Evolutionary conservation across 2,888 invertebrate species (phyloP).

Genomic region (Andrena camellia): DNA sequence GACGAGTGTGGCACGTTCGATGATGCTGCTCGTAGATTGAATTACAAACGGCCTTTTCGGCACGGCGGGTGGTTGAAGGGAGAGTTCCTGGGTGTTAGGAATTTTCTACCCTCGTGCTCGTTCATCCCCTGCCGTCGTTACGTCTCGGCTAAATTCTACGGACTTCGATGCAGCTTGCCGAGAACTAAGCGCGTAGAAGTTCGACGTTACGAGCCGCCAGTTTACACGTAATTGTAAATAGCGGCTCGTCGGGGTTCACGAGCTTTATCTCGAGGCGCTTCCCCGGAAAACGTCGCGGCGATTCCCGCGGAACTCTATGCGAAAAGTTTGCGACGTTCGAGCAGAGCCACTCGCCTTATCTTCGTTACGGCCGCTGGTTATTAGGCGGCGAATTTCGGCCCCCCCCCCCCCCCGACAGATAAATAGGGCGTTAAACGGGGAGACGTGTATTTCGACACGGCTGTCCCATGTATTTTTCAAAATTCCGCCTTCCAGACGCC

Average conservation of each 20-base stretch:
- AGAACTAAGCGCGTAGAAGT: not conserved
- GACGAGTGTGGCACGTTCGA: not conserved
- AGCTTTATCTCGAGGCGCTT: constrained; percentile 47
- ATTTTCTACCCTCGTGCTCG: too few species aligned
- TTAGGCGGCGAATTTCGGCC: constrained; percentile 36
- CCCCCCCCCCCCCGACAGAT: constrained; percentile 29
- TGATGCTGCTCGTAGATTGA: constrained; percentile 13
- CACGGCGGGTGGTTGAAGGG: not conserved
- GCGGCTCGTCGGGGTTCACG: constrained; percentile 10
- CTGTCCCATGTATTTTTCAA: not conserved
- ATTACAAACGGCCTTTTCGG: not conserved
- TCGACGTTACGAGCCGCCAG: not conserved
- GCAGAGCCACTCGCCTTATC: constrained; percentile 52
- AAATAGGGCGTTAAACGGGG: constrained; percentile 40
- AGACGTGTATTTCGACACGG: not conserved
- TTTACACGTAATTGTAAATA: constrained; percentile 48
- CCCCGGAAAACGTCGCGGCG: constrained; percentile 34
- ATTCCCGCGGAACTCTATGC: constrained; percentile 40
- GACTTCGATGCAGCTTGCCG: not conserved
- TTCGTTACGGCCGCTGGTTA: constrained; percentile 58
- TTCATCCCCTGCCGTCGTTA: too few species aligned
- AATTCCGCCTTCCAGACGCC: not conserved
- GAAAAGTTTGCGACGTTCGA: constrained; percentile 55
- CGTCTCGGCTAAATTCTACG: too few species aligned
- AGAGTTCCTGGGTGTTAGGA: not conserved